phyloP scores from a whole-genome alignment of 2,113 vertebrate species.

The Trichechus manatus region DNA sequence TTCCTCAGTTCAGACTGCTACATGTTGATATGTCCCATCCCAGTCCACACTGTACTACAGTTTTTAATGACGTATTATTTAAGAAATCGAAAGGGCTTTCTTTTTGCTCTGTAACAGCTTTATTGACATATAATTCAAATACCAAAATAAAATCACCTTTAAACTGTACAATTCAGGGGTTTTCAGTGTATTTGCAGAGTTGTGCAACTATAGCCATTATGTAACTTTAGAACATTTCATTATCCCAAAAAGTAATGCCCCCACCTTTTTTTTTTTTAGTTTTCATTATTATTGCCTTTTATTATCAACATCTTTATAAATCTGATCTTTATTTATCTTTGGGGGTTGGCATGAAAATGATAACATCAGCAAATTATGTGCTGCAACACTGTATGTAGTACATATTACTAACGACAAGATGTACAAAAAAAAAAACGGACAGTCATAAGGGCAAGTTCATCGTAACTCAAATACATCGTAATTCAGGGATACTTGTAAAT shows the following conservation, averaged over 20 bases:
- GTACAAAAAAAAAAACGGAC: not conserved
- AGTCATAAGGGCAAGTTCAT: not conserved
- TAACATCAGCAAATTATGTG: not conserved
- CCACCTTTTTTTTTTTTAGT: not conserved
- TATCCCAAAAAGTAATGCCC: not conserved
- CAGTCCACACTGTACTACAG: not conserved
- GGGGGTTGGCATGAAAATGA: not conserved
- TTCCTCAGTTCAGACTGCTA: not conserved
- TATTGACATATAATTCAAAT: not conserved
- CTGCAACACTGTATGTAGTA: not conserved
- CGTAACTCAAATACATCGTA: not conserved
- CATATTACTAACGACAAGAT: not conserved
- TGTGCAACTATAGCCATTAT: not conserved
- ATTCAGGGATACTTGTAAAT: not conserved
- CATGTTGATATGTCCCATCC: not conserved
- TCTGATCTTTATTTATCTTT: not conserved
- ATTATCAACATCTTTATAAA: not conserved
- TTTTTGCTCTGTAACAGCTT: not conserved
- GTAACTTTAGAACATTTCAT: not conserved
- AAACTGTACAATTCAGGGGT: no score
- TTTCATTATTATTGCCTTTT: not conserved
- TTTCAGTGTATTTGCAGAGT: not conserved
- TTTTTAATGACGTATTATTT: not conserved
- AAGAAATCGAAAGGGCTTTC: not conserved
- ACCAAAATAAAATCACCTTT: not conserved